phyloP scores from a whole-genome alignment of 2,888 invertebrate species.

The Polydrusus tereticollis region DNA sequence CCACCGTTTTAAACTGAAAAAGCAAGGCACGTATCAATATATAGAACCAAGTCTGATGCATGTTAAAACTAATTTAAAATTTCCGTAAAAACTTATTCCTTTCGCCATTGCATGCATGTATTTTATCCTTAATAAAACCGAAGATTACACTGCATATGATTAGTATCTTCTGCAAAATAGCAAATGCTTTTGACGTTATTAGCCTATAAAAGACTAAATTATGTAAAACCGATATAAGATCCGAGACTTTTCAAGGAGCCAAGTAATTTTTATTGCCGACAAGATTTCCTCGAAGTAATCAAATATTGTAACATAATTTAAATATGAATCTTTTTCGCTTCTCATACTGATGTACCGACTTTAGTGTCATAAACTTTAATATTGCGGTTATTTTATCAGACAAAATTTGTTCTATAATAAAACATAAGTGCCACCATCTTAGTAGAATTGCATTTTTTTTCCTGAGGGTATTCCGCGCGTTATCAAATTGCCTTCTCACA shows the following conservation, averaged over 20 bases:
- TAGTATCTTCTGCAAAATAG: conserved; percentile 29
- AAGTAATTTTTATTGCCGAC: conserved; percentile 43
- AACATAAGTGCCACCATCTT: background rate
- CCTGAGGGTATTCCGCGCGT: too few relatives aligned
- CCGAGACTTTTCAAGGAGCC: conserved; percentile 40
- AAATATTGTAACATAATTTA: conserved; percentile 48
- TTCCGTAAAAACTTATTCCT: background rate
- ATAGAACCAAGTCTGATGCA: background rate
- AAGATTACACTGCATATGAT: conserved; percentile 30
- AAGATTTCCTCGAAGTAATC: conserved; percentile 46
- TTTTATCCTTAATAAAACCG: conserved; percentile 19
- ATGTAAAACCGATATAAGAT: conserved; percentile 41
- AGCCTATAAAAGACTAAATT: conserved; percentile 45
- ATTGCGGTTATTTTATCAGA: background rate
- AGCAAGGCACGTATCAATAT: too few relatives aligned
- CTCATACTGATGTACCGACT: conserved; percentile 29
- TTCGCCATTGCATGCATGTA: background rate
- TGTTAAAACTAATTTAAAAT: background rate
- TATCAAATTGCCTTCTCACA: too few relatives aligned
- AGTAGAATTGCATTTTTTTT: background rate
- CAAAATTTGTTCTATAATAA: background rate
- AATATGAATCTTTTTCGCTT: conserved; percentile 40
- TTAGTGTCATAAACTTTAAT: conserved; percentile 39
- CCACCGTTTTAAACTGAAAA: too few relatives aligned
- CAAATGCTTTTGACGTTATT: conserved; percentile 42